These are phyloP conservation scores for Ephialtes manifestator DNA, from an alignment of 2,888 invertebrate species.

Conservation along the genomic window DNA sequence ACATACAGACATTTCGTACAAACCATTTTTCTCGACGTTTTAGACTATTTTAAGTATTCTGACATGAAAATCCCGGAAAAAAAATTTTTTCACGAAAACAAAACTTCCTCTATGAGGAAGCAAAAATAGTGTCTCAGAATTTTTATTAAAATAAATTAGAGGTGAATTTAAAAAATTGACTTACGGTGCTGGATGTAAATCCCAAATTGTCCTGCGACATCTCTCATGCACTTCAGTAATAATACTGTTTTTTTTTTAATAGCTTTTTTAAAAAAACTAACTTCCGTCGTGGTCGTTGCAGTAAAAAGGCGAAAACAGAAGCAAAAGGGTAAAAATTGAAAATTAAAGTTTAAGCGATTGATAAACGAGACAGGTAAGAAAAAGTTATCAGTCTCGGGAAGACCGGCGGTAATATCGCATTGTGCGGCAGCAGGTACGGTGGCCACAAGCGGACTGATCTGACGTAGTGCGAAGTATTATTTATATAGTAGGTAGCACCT, in stretches of 20 bases:
- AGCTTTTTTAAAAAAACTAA: no score
- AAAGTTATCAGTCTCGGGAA: slow-evolving; percentile 61
- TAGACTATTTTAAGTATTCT: no score
- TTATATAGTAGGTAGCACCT: slow-evolving; percentile 80
- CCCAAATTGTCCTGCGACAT: slow-evolving; percentile 84
- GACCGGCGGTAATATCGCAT: slow-evolving; percentile 70
- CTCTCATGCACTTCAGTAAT: slow-evolving; percentile 54
- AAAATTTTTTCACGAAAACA: background rate
- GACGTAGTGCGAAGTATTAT: slow-evolving; percentile 82
- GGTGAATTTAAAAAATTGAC: slow-evolving; percentile 69
- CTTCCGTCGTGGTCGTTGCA: background rate
- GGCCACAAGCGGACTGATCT: slow-evolving; percentile 83
- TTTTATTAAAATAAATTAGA: no score
- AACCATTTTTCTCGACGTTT: no score
- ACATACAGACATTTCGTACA: no score
- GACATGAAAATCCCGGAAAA: background rate
- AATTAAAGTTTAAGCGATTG: background rate
- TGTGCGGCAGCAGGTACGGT: slow-evolving; percentile 82
- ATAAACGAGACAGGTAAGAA: background rate
- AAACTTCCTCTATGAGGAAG: background rate
- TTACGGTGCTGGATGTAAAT: slow-evolving; percentile 83
- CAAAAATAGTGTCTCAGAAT: background rate
- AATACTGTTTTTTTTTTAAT: background rate
- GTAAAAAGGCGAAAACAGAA: background rate
- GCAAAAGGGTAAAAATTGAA: slow-evolving; percentile 21